These are phyloP conservation scores for Drosophila melanica DNA, from an alignment of 1,140 invertebrate species.

Conservation along the genomic window DNA sequence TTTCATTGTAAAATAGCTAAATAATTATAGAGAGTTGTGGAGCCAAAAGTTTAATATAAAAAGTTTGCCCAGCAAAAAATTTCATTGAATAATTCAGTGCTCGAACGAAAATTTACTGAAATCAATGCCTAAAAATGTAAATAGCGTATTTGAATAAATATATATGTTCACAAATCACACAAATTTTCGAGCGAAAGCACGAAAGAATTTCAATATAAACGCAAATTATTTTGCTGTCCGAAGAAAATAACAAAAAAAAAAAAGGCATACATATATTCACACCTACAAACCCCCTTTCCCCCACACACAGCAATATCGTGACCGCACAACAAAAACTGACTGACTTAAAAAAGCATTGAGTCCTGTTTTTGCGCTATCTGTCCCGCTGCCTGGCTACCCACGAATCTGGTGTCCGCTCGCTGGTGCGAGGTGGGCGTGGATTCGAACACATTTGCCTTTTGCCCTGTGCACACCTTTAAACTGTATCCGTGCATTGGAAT, in stretches of 20 bases:
- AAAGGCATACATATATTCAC: slow-evolving; percentile 7
- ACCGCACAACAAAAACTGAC: slow-evolving; percentile 8
- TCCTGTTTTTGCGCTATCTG: slow-evolving; percentile 28
- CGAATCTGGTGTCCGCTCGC: slow-evolving; percentile 47
- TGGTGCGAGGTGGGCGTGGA: slow-evolving; percentile 4
- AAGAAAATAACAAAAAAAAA: slow-evolving; percentile 11
- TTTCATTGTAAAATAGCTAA: background rate
- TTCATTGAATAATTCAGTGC: slow-evolving; percentile 13
- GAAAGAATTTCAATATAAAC: slow-evolving; percentile 69
- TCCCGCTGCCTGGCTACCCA: slow-evolving; percentile 33
- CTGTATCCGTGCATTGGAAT: background rate
- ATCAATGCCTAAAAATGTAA: slow-evolving; percentile 59
- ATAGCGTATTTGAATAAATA: slow-evolving; percentile 65
- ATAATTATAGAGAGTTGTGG: background rate
- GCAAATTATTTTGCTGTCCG: slow-evolving; percentile 67
- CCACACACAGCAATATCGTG: background rate
- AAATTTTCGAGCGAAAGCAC: slow-evolving; percentile 31
- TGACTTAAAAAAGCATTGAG: slow-evolving; percentile 28
- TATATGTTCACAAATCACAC: slow-evolving; percentile 61
- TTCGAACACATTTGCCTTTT: slow-evolving; percentile 18
- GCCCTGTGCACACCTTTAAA: slow-evolving; percentile 22
- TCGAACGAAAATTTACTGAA: slow-evolving; percentile 29
- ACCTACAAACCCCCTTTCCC: too few relatives aligned
- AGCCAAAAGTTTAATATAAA: background rate
- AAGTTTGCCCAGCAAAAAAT: slow-evolving; percentile 12